These are phyloP conservation scores for Pseudocheirus occidentalis DNA, from an alignment of 2,797 vertebrate species.

Conservation along the genomic window DNA sequence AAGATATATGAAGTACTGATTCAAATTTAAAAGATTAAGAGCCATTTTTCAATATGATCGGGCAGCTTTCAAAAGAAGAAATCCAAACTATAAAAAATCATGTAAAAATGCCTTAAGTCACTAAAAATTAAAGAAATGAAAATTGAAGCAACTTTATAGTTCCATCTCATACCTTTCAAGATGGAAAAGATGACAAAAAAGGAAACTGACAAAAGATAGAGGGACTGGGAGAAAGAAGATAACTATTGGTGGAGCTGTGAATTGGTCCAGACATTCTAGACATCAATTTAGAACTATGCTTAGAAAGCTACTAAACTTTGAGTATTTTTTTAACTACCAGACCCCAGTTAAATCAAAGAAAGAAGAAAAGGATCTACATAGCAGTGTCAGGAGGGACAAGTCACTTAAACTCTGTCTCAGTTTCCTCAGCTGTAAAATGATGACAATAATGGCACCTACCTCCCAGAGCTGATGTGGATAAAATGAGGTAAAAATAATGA, in stretches of 20 bases:
- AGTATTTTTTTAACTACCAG: background rate
- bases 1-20: background rate
- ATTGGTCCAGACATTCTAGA: background rate
- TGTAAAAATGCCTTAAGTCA: background rate
- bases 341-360: background rate
- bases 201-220: background rate
- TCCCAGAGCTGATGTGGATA: background rate
- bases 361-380: background rate
- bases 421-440: background rate
- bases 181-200: background rate
- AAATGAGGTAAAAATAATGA: background rate
- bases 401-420: background rate
- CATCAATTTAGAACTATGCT: background rate
- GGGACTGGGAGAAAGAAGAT: background rate
- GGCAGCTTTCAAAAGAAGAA: background rate
- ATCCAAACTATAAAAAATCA: background rate
- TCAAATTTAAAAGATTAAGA: background rate
- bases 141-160: background rate
- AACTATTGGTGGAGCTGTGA: background rate
- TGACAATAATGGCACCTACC: background rate
- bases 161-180: background rate
- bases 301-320: background rate
- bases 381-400: background rate
- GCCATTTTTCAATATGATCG: background rate
- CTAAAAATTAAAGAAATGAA: background rate